Evolutionary conservation across 2,113 vertebrate species (phyloP).

Genomic region (Pelecanoides urinatrix): DNA sequence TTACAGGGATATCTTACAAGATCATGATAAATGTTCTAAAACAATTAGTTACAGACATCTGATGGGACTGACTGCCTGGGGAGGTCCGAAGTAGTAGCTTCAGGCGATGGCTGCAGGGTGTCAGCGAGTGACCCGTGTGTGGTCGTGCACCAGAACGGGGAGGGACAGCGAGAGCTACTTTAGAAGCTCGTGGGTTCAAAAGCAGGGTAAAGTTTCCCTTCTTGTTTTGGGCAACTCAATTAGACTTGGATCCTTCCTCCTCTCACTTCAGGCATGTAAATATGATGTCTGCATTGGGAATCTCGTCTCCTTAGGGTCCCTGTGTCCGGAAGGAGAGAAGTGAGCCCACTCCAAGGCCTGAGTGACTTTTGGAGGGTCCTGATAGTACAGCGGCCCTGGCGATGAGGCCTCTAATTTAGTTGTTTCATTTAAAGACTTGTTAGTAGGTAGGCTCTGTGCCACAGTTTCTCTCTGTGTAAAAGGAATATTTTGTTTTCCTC

Average conservation of each 20-base stretch:
- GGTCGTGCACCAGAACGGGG: background rate
- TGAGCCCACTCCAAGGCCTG: background rate
- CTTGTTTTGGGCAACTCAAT: background rate
- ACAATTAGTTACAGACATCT: background rate
- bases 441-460: background rate
- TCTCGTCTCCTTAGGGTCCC: background rate
- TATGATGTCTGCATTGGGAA: background rate
- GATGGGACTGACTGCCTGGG: background rate
- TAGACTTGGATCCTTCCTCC: background rate
- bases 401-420: background rate
- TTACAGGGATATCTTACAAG: background rate
- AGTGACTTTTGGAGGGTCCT: background rate
- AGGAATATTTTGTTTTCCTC: background rate
- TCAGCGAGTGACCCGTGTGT: rapidly evolving
- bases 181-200: background rate
- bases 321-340: background rate
- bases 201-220: background rate
- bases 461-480: background rate
- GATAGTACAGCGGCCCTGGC: background rate
- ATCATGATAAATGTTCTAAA: background rate
- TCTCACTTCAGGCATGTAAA: background rate
- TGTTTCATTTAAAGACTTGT: background rate
- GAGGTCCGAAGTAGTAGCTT: background rate
- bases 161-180: background rate
- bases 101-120: background rate